Conservation (phyloP, 2,113 vertebrate species). For the Scalopus aquaticus region DNA sequence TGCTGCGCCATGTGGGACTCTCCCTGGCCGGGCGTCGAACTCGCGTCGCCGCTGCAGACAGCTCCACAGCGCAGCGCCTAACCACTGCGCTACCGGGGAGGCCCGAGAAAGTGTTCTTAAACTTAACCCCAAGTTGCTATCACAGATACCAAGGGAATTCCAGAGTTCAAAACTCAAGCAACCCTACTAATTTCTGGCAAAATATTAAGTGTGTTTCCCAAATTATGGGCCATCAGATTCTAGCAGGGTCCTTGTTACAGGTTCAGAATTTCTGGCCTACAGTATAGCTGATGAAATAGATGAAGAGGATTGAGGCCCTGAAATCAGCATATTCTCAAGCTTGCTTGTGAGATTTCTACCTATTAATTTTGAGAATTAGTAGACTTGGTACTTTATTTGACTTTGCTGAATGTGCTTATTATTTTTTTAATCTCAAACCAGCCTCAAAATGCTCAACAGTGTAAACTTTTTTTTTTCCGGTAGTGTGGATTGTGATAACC, state of each 20-base stretch:
- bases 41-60: no score
- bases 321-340: background rate
- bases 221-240: background rate
- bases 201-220: background rate
- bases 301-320: background rate
- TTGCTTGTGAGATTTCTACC: background rate
- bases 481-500: background rate
- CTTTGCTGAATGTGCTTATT: background rate
- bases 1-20: no score
- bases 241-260: background rate
- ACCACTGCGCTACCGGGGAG: no score
- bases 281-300: background rate
- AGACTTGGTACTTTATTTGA: background rate
- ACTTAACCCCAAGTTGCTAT: background rate
- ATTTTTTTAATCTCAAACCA: background rate
- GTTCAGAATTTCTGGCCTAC: background rate
- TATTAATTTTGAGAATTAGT: background rate
- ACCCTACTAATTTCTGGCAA: background rate
- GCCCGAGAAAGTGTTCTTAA: background rate
- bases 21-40: no score
- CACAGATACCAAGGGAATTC: background rate
- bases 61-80: no score
- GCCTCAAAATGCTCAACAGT: background rate
- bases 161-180: background rate
- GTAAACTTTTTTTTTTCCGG: background rate